Evolutionary conservation across 2,113 vertebrate genomes (phyloP).

Genomic region (Leiothrix lutea): DNA sequence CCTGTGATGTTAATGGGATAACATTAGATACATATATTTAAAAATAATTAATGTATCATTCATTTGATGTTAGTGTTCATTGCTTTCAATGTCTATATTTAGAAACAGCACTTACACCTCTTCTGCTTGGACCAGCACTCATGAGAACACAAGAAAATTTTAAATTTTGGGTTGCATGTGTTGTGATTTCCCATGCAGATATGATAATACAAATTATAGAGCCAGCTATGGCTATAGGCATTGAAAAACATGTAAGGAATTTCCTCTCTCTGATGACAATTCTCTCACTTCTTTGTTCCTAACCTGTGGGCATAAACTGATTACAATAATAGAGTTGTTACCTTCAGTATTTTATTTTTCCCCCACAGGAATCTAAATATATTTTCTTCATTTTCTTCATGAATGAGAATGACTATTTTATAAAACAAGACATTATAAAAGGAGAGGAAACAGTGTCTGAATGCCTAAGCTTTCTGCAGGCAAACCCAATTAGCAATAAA

Average conservation of each 20-base stretch:
- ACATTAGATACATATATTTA: background rate
- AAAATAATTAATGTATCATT: background rate
- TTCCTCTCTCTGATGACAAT: background rate
- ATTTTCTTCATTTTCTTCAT: conserved; percentile 7
- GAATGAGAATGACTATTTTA: background rate
- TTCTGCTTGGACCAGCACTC: background rate
- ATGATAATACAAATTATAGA: background rate
- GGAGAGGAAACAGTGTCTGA: background rate
- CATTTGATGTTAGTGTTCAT: background rate
- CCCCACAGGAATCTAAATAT: background rate
- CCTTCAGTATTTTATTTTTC: background rate
- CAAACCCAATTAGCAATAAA: conserved; percentile 20
- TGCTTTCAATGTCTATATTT: background rate
- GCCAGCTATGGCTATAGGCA: background rate
- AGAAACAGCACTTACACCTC: background rate
- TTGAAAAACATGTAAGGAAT: background rate
- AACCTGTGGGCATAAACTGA: background rate
- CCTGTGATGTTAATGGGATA: background rate
- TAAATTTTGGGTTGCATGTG: background rate
- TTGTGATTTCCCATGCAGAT: background rate
- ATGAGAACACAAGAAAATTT: background rate
- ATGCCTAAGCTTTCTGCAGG: background rate
- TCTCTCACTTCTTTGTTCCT: background rate
- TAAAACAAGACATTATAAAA: conserved; percentile 2
- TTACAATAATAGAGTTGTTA: background rate